phyloP scores from a whole-genome alignment of 2,888 invertebrate species.

The Hydriomena furcata region DNA sequence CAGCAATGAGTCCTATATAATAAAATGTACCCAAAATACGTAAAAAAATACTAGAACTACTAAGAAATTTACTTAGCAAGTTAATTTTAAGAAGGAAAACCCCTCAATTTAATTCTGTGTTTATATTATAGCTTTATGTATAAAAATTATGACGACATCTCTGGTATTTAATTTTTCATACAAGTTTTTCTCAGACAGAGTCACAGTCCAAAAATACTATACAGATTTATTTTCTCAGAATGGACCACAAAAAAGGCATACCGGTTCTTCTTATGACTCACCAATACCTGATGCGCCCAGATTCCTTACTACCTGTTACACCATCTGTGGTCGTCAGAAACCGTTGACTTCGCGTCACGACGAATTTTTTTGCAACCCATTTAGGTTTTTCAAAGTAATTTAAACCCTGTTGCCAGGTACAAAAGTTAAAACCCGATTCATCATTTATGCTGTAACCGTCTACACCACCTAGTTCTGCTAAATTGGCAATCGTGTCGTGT shows the following conservation, averaged over 20 bases:
- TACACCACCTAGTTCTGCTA: constrained; percentile 32
- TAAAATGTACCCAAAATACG: too few relatives aligned
- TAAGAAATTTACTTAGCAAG: too few relatives aligned
- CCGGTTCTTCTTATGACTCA: constrained; percentile 25
- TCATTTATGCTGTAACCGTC: constrained; percentile 12
- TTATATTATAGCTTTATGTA: too few relatives aligned
- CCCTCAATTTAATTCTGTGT: background rate
- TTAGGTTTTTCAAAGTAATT: constrained; percentile 3
- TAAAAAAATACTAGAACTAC: too few relatives aligned
- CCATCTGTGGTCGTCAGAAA: constrained; percentile 17
- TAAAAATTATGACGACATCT: constrained; percentile 12
- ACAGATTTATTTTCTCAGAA: constrained; percentile 22
- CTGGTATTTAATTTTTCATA: constrained; percentile 8
- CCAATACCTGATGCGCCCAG: constrained; percentile 8
- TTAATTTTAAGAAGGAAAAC: too few relatives aligned
- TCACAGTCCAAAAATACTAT: constrained; percentile 12
- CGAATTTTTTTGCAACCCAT: constrained; percentile 12
- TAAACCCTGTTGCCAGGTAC: constrained; percentile 10
- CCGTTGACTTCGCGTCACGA: constrained; percentile 22
- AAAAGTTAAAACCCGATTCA: constrained; percentile 3
- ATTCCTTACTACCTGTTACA: background rate
- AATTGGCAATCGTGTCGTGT: constrained; percentile 36
- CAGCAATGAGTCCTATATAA: too few relatives aligned
- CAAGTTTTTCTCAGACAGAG: constrained; percentile 8
- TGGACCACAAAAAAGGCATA: constrained; percentile 19